Evolutionary conservation across 2,888 invertebrate genomes (phyloP).

Genomic region (Exocentrus adspersus): DNA sequence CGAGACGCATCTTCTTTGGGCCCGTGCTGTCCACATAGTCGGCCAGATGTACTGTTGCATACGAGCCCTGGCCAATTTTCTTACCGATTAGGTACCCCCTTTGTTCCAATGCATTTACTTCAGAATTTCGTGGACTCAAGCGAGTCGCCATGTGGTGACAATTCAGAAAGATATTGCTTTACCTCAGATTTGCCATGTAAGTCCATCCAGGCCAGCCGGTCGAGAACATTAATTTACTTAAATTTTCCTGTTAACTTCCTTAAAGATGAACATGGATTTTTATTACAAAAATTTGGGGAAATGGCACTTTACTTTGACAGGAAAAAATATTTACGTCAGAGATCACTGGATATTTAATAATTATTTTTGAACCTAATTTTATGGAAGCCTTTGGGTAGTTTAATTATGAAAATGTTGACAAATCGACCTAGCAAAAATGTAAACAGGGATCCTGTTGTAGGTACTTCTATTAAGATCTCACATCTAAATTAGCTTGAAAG

Average conservation of each 20-base stretch:
- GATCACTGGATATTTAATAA: slow-evolving; percentile 40
- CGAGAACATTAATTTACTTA: slow-evolving; percentile 39
- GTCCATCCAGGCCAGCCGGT: slow-evolving; percentile 44
- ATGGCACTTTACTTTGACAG: slow-evolving; percentile 47
- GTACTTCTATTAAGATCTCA: no score
- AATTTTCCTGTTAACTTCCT: slow-evolving; percentile 39
- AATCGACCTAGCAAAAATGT: no score
- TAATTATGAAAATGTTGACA: no score
- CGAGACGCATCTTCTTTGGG: slow-evolving; percentile 78
- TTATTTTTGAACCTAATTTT: no score
- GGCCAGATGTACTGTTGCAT: slow-evolving; percentile 89
- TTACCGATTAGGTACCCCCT: slow-evolving; percentile 81
- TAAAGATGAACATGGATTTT: slow-evolving; percentile 43
- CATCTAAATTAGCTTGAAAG: no score
- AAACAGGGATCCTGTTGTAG: no score
- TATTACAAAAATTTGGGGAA: slow-evolving; percentile 45
- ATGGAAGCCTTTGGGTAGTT: no score
- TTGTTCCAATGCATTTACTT: slow-evolving; percentile 85
- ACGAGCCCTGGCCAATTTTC: slow-evolving; percentile 91
- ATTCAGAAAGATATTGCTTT: slow-evolving; percentile 36
- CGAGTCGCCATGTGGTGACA: slow-evolving; percentile 71
- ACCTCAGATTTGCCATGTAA: slow-evolving; percentile 44
- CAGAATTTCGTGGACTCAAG: slow-evolving; percentile 81
- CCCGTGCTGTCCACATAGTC: slow-evolving; percentile 79
- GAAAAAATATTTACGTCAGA: slow-evolving; percentile 46